phyloP scores from a whole-genome alignment of 92 coral and sea anemone species.

The Umimayanthus kanabou region DNA sequence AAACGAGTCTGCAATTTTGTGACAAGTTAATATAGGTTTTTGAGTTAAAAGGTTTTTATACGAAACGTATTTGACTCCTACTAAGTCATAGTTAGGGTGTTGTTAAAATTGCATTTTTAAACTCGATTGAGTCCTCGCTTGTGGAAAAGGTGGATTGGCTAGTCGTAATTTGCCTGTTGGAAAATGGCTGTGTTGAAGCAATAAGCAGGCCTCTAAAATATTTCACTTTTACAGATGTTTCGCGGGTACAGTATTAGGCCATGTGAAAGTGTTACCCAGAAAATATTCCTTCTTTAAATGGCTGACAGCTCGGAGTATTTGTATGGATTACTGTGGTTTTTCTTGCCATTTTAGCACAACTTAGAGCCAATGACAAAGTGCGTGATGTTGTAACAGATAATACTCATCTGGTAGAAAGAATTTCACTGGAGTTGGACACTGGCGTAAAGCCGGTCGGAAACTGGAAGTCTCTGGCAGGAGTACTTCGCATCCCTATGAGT shows the following conservation, averaged over 20 bases:
- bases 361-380: not conserved
- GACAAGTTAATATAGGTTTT: too few species aligned
- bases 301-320: not conserved
- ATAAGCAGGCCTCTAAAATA: too few species aligned
- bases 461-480: constrained; percentile 3
- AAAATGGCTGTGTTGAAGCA: not conserved
- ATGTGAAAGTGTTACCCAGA: too few species aligned
- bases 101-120: too few species aligned
- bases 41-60: too few species aligned
- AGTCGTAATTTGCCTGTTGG: not conserved
- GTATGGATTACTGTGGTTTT: not conserved
- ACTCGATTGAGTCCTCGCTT: not conserved
- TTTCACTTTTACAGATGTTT: not conserved
- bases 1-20: too few species aligned
- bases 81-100: too few species aligned
- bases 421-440: constrained; percentile 9
- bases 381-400: not conserved
- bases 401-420: not conserved
- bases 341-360: not conserved
- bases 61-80: too few species aligned
- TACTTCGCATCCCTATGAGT: not conserved
- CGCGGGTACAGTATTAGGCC: not conserved
- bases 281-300: too few species aligned
- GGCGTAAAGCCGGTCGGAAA: constrained; percentile 13
- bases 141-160: not conserved